These are phyloP conservation scores for Papilio gigon DNA, from an alignment of 2,888 invertebrate genomes.

Conservation along the genomic window DNA sequence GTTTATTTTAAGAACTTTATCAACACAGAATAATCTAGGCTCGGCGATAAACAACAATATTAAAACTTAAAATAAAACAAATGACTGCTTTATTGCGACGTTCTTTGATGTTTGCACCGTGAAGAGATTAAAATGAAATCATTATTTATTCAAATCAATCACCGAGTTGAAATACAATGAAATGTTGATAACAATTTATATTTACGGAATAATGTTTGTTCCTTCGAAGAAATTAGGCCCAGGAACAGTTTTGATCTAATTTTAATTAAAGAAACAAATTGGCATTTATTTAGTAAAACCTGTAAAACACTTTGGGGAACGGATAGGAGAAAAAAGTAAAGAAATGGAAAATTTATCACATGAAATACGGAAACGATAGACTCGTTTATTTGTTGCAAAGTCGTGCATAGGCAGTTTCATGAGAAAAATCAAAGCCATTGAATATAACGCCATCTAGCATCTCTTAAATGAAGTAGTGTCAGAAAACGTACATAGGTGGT, in stretches of 20 bases:
- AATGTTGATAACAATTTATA: not conserved
- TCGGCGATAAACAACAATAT: not conserved
- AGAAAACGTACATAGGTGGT: no score
- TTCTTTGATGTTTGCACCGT: not conserved
- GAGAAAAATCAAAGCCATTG: no score
- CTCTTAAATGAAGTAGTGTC: no score
- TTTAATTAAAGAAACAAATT: not conserved
- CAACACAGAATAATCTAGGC: conserved; percentile 10
- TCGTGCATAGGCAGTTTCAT: no score
- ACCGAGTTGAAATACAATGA: not conserved
- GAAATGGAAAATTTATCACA: no score
- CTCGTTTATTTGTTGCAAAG: no score
- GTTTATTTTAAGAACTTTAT: conserved; percentile 19
- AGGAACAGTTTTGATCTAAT: no score
- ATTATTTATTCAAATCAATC: not conserved
- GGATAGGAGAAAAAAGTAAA: not conserved
- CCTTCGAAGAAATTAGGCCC: no score
- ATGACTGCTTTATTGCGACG: not conserved
- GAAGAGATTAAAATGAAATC: not conserved
- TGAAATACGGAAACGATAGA: no score
- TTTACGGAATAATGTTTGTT: not conserved
- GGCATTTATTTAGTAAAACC: not conserved
- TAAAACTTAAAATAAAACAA: conserved; percentile 11
- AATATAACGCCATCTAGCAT: no score
- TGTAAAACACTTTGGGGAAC: not conserved